Evolutionary conservation across 2,797 vertebrate genomes (phyloP).

Genomic region (Pseudomugil tenellus): DNA sequence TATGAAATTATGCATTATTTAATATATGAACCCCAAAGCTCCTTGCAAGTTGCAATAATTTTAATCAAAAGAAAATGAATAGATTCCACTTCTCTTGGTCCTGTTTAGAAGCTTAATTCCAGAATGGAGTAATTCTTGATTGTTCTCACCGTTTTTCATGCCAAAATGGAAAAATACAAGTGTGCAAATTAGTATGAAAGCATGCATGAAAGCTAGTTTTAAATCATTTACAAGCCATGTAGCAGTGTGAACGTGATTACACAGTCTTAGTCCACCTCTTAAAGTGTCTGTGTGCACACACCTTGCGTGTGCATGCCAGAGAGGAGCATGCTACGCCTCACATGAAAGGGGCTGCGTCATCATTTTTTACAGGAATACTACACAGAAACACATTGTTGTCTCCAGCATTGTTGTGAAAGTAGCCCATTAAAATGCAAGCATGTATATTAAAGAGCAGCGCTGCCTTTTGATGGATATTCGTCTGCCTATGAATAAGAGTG

Average conservation of each 20-base stretch:
- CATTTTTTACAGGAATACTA: slow-evolving; percentile 76
- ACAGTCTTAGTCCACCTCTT: slow-evolving; percentile 72
- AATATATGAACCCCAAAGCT: slow-evolving; percentile 87
- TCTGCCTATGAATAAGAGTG: slow-evolving; percentile 83
- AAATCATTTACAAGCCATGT: slow-evolving; percentile 76
- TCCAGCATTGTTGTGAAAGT: slow-evolving; percentile 83
- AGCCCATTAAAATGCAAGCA: slow-evolving; percentile 87
- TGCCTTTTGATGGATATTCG: slow-evolving; percentile 81
- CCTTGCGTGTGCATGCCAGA: not conserved
- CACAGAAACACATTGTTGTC: slow-evolving; percentile 80
- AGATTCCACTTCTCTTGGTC: slow-evolving; percentile 79
- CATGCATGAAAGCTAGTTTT: slow-evolving; percentile 82
- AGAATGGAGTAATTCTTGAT: slow-evolving; percentile 75
- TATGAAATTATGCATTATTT: slow-evolving; percentile 89
- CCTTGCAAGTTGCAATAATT: slow-evolving; percentile 83
- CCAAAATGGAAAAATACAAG: slow-evolving; percentile 73
- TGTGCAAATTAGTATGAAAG: slow-evolving; percentile 80
- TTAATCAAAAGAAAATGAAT: slow-evolving; percentile 88
- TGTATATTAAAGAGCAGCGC: slow-evolving; percentile 86
- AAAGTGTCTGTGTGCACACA: slow-evolving; percentile 34
- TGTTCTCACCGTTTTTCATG: slow-evolving; percentile 75
- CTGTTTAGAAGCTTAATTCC: slow-evolving; percentile 84
- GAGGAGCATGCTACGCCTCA: slow-evolving; percentile 26
- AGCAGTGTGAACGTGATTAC: slow-evolving; percentile 79
- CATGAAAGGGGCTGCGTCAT: slow-evolving; percentile 77